A percentile compares a stretch with the other conserved stretches of the same genome.
phyloP scores from a whole-genome alignment of 2,888 invertebrate genomes.

The Sclerodermus sp. region DNA sequence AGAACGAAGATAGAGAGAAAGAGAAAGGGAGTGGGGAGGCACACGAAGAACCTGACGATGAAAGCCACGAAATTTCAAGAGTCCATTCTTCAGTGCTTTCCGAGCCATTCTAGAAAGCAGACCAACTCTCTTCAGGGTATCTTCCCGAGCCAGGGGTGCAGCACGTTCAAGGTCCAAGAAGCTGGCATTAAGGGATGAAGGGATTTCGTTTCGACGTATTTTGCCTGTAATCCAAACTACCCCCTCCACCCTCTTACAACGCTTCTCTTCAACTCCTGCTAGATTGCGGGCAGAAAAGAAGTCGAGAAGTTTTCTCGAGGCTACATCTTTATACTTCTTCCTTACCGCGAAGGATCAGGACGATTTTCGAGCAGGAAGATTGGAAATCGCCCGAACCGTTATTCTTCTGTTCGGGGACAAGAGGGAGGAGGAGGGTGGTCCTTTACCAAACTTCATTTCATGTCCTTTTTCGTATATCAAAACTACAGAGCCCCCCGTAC shows the following conservation, averaged over 20 bases:
- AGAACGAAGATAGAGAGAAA: slow-evolving; percentile 9
- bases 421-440: too few relatives aligned
- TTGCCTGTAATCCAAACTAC: slow-evolving; percentile 45
- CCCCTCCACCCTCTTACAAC: slow-evolving; percentile 4
- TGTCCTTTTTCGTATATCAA: too few relatives aligned
- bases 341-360: slow-evolving; percentile 19
- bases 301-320: slow-evolving; percentile 16
- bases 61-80: slow-evolving; percentile 31
- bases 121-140: background rate
- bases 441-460: too few relatives aligned
- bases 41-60: background rate
- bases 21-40: slow-evolving; percentile 1
- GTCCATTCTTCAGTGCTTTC: slow-evolving; percentile 22
- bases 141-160: background rate
- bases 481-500: too few relatives aligned
- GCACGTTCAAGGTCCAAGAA: background rate
- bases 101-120: slow-evolving; percentile 15
- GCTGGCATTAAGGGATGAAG: slow-evolving; percentile 43
- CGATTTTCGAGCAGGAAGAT: slow-evolving; percentile 32
- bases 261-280: background rate
- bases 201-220: slow-evolving; percentile 48
- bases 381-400: slow-evolving; percentile 27
- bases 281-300: slow-evolving; percentile 2
- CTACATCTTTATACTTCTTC: too few relatives aligned
- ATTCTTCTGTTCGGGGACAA: slow-evolving; percentile 21